Percentiles rank a stretch among this genome's conserved stretches.
phyloP scores from a whole-genome alignment of 2,113 vertebrate species.

The Scortum barcoo region DNA sequence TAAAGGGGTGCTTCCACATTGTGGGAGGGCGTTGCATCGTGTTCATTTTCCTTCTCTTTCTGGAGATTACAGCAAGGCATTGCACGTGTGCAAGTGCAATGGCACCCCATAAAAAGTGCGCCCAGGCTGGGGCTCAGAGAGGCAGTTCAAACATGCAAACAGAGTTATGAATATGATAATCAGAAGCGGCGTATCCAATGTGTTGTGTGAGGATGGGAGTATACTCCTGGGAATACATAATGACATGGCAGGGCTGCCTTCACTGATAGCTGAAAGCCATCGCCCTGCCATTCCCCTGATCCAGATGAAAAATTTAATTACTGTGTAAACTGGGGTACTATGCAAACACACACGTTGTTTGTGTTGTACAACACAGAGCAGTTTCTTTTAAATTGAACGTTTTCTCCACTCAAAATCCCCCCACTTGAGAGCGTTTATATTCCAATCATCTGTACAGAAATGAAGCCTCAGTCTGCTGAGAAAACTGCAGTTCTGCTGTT shows the following conservation, averaged over 20 bases:
- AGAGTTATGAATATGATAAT: slow-evolving; percentile 72
- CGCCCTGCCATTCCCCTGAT: slow-evolving; percentile 7
- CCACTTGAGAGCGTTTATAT: not conserved
- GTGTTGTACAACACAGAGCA: not conserved
- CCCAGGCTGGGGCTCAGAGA: slow-evolving; percentile 37
- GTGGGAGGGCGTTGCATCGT: not conserved
- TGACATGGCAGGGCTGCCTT: slow-evolving; percentile 25
- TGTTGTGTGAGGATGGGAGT: slow-evolving; percentile 36
- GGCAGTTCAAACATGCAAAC: slow-evolving; percentile 43
- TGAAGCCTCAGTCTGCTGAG: not conserved
- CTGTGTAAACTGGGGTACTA: slow-evolving; percentile 4
- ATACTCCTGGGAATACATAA: slow-evolving; percentile 52
- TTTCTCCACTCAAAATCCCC: too few relatives aligned
- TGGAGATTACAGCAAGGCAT: slow-evolving; percentile 9
- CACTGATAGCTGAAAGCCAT: slow-evolving; percentile 9
- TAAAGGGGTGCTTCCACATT: not conserved
- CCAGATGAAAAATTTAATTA: slow-evolving; percentile 22
- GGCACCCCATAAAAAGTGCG: slow-evolving; percentile 41
- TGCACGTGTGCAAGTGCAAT: slow-evolving; percentile 38
- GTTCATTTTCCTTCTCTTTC: not conserved
- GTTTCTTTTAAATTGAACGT: not conserved
- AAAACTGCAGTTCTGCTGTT: not conserved
- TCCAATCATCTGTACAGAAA: too few relatives aligned
- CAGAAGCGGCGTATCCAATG: slow-evolving; percentile 36
- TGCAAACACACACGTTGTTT: not conserved